Base-by-base conservation (phyloP, 2,888 invertebrate species). In the Cosmia trapezina region DNA sequence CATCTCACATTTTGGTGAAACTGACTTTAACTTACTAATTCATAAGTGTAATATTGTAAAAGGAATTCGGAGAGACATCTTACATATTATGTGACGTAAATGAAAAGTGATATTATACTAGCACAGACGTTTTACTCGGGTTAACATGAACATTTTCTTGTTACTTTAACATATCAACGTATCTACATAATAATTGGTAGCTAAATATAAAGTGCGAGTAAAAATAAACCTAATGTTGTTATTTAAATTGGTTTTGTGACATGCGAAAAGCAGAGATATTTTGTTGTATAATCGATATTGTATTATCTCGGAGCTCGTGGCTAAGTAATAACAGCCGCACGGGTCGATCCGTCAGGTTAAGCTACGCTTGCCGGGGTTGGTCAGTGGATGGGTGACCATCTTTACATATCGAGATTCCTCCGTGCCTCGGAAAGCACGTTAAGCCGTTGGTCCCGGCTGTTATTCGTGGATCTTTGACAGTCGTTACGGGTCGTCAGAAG, bases 31-130 rank as follows among this genome's bases (percentile, higher is more conserved):
- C 51, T 83, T 51, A 60, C 63, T 79, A 72, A 82, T 76, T 68
- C 66, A 75, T 54, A 47, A 41, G 22, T 70, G 64, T 78, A 74
- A 84, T 82, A 73, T 51, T 63, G 64, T 49, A 73, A 74, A 70
- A 65, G 60, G 19, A 68, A 22, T 53, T 49, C 22, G n/a, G 28
- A 28, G 37, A 37, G 47, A 63, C 56, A 61, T 53, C 22, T 73
- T 76, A 73, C 4, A 2, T 33, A 37, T 64, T 73, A 73, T 61
- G 62, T 69, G 68, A 69, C 68, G 41, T 60, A 33, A 66, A 79
- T 68, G 45, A 61, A 28, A 82, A 57, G 37, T 70, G 61, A 78
- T 72, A 72, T 78, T 68, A 62, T 74, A 72, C 22, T 64, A 33
- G 22, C 61, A 37, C 61, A 37, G 69, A 72, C 63, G 1, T 73